Conservation (phyloP, 92 coral and sea anemone species). For the Hydrozoanthus gracilis region DNA sequence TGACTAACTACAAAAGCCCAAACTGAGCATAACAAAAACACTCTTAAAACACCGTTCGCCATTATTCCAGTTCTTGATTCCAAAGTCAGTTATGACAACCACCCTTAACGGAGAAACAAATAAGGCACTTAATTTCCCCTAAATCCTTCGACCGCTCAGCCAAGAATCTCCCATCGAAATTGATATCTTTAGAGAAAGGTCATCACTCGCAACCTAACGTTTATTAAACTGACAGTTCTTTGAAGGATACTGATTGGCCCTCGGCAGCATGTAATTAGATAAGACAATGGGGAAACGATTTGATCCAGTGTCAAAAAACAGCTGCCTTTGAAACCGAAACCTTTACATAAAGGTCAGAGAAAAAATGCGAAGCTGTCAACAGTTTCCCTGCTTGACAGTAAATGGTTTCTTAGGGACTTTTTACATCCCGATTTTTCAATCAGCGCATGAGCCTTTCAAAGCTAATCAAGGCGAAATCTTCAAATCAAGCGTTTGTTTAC, state of each 20-base stretch:
- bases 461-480: not conserved
- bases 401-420: not conserved
- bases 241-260: conserved; percentile 50
- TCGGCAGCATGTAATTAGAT: conserved; percentile 70
- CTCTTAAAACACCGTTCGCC: not conserved
- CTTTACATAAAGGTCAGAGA: too few species aligned
- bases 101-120: conserved; percentile 17
- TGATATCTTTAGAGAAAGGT: conserved; percentile 8
- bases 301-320: conserved; percentile 41
- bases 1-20: conserved; percentile 35
- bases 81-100: conserved; percentile 7
- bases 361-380: too few species aligned
- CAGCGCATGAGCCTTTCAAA: not conserved
- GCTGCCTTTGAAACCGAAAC: not conserved
- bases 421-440: not conserved
- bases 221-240: conserved; percentile 61
- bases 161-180: conserved; percentile 28
- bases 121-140: conserved; percentile 31
- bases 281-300: conserved; percentile 49
- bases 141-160: not conserved
- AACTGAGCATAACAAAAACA: conserved; percentile 28
- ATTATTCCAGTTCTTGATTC: not conserved
- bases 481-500: conserved; percentile 3
- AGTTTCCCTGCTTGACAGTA: not conserved
- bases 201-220: conserved; percentile 50